phyloP scores from a whole-genome alignment of 2,113 vertebrate species.

The Paradisaea rubra region DNA sequence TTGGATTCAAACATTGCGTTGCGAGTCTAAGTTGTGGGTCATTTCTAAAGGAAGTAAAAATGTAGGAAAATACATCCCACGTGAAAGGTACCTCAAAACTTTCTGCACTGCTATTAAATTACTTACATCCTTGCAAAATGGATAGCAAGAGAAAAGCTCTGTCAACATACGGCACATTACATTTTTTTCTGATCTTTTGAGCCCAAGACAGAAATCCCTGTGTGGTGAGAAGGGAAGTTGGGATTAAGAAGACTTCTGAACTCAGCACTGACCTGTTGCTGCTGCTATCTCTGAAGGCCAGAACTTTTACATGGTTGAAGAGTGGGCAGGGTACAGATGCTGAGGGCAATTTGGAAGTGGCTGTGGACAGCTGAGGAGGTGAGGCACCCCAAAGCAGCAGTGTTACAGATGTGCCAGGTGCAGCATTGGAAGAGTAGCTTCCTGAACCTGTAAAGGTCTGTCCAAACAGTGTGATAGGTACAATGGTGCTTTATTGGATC shows the following conservation, averaged over 20 bases:
- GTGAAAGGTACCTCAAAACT: not conserved
- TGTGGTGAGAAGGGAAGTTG: not conserved
- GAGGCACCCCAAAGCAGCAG: not conserved
- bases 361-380: not conserved
- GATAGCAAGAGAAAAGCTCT: not conserved
- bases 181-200: not conserved
- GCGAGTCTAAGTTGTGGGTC: not conserved
- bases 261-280: not conserved
- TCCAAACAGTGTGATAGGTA: not conserved
- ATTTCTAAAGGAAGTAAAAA: not conserved
- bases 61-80: not conserved
- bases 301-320: not conserved
- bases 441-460: not conserved
- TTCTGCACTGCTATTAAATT: not conserved
- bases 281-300: not conserved
- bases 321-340: not conserved
- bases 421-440: not conserved
- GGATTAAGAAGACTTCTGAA: not conserved
- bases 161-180: not conserved
- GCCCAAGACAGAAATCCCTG: not conserved
- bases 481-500: not conserved
- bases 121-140: not conserved
- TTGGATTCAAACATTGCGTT: not conserved
- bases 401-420: not conserved
- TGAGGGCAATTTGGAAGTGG: not conserved